Evolutionary conservation across 2,113 vertebrate genomes (phyloP).

Genomic region (Neofelis nebulosa): DNA sequence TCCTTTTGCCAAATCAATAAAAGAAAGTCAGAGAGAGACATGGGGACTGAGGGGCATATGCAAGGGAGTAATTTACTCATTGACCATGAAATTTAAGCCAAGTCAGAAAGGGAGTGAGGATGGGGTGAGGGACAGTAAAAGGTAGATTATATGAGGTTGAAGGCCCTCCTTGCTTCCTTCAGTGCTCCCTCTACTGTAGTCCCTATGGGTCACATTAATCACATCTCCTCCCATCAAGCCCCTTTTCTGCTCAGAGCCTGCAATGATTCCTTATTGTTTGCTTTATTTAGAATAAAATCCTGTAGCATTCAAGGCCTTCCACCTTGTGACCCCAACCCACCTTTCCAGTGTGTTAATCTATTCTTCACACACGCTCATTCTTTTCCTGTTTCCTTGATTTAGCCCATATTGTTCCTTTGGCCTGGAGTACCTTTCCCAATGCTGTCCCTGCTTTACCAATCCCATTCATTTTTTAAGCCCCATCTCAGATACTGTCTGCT

Average conservation of each 20-base stretch:
- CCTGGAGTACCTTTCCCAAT: not conserved
- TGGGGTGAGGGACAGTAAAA: not conserved
- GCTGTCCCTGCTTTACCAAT: not conserved
- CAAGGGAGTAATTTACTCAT: not conserved
- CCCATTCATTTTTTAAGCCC: not conserved
- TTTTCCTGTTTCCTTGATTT: conserved; percentile 26
- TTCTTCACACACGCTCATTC: not conserved
- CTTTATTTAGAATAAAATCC: conserved; percentile 42
- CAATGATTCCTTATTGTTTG: not conserved
- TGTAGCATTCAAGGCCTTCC: not conserved
- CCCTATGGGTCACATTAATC: not conserved
- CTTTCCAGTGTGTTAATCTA: conserved; percentile 37
- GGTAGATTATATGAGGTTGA: not conserved
- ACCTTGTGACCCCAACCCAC: not conserved
- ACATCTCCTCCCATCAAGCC: not conserved
- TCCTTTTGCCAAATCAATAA: not conserved
- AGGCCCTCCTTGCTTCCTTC: not conserved
- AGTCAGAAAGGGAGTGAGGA: not conserved
- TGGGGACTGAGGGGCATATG: not conserved
- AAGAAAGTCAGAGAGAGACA: not conserved
- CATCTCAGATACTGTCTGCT: not conserved
- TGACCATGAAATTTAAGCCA: not conserved
- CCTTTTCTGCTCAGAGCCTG: conserved; percentile 21
- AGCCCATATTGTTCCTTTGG: conserved; percentile 25
- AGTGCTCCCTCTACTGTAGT: not conserved